Conservation (phyloP, 2,888 invertebrate species). For the Cheilosia urbana region DNA sequence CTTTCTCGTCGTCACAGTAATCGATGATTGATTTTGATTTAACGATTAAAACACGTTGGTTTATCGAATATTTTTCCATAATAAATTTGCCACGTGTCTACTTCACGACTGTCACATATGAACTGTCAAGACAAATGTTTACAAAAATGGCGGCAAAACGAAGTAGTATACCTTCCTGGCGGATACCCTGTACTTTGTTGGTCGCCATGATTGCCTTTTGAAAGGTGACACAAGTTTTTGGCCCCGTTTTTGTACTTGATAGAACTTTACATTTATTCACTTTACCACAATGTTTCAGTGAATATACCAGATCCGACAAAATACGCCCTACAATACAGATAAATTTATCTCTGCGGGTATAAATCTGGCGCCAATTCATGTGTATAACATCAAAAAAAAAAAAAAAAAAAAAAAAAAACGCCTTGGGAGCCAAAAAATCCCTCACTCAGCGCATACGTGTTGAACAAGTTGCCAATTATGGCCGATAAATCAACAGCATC, state of each 20-base stretch:
- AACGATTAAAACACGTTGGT: too few species aligned
- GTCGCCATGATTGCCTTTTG: neutral
- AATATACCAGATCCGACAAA: neutral
- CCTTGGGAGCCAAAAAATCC: slow-evolving; percentile 21
- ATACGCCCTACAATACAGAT: neutral
- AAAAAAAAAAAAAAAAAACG: neutral
- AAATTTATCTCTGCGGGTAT: neutral
- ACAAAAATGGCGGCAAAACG: too few species aligned
- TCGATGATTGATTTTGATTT: too few species aligned
- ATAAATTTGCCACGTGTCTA: too few species aligned
- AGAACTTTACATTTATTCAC: neutral
- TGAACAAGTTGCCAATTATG: slow-evolving; percentile 51
- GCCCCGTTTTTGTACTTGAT: too few species aligned
- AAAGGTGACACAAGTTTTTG: neutral
- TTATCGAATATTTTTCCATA: too few species aligned
- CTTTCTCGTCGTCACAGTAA: too few species aligned
- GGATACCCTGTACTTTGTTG: too few species aligned
- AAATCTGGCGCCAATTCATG: slow-evolving; percentile 40
- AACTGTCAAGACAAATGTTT: too few species aligned
- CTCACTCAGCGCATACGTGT: slow-evolving; percentile 37
- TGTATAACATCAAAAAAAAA: neutral
- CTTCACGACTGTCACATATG: too few species aligned
- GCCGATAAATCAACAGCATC: slow-evolving; percentile 34
- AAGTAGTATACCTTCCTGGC: too few species aligned
- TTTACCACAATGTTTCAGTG: slow-evolving; percentile 19